Base-by-base conservation (phyloP, 2,797 vertebrate species). In the Protosalanx chinensis region DNA sequence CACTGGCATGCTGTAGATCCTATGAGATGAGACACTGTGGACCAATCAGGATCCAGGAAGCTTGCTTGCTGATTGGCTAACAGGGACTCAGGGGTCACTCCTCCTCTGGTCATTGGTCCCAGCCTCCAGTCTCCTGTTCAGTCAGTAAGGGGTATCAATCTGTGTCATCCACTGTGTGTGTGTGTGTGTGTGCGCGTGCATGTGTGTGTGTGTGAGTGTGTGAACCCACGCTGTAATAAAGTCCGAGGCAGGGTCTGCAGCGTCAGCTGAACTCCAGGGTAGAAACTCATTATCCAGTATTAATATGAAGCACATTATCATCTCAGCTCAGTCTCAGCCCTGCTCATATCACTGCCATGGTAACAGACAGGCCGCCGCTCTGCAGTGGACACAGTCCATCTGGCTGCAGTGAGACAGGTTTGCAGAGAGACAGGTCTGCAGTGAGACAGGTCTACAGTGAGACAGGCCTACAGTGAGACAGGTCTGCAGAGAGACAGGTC, bases 251-350 rank as follows among this genome's bases (percentile, higher is more conserved):
- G 49, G 5, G 49, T 37, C 49, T 53, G 49, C 49, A 53, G 49
- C 16, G 49, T 53, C 49, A 53, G 49, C 49, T 53, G 49, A n/a
- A n/a, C 23, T 59, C 37, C 18, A 60, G 20, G 37, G 53, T 23
- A 63, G 64, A 75, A 64, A 76, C 71, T 82, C 76, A 80, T 80
- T 82, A 81, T 76, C 53, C 71, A 81, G 72, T 65, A 81, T 81
- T 79, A 73, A 75, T 79, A 78, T 69, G 71, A 58, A 67, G 35
- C 10, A 75, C 64, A 77, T 81, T 76, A 81, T 82, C 76, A 73
- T 81, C 79, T 79, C 64, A 75, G 80, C 72, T 51, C 67, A 56
- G 29, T 18, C 49, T 18, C 49, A 53, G 13, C 16, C 13, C 49
- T 53, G 49, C 49, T 53, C 49, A 53, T 2, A 53, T 15, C 49